Evolutionary conservation across 37 sponge, comb jelly and placozoan genomes (phyloP), one percentile per base, ranked within the genome.

Genomic region (Aplysina aerophoba): DNA sequence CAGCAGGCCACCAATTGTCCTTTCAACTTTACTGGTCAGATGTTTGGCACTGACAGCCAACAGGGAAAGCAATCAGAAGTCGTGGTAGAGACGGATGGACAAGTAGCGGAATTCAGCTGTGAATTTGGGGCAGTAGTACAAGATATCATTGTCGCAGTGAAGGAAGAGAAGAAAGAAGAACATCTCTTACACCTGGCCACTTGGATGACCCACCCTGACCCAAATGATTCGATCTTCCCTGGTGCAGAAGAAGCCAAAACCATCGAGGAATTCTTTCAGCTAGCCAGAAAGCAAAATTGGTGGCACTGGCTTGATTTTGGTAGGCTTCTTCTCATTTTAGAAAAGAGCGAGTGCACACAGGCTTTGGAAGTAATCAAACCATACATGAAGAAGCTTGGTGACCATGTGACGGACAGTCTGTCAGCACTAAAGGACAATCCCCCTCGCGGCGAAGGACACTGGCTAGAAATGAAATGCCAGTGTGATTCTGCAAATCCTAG

Each of bases 281-380:
- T 73, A 13, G 74, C 31, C 41, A 38, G 30, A 21, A 73, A 37
- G 41, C 21, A 73, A 12, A 31, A 73, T 13, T 73, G 74, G 74
- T 73, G 74, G 74, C 35, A 73, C 39, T 73, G 74, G 74, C 19
- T 73, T 37, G 74, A 73, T 19, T 73, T 38, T 19, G 14, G 6
- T 13, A 37, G 74, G 11, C 41, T 73, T 8, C 12, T 38, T 4
- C 14, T 30, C 8, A 37, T 73, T 33, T 31, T 73, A 31, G 6
- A 8, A 8, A 40, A 33, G 41, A 33, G 37, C 20, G 17, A 31
- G 11, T 73, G 74, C 39, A 12, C 12, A 30, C 14, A 15, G 37
- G 30, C 31, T 31, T 19, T 38, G 12, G 41, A 73, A 20, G 20
- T 73, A 8, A 37, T 73, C 5, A 20, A 73, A 21, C 11, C 12